Conservation (phyloP, 2,113 vertebrate genomes). For the Gila orcuttii region DNA sequence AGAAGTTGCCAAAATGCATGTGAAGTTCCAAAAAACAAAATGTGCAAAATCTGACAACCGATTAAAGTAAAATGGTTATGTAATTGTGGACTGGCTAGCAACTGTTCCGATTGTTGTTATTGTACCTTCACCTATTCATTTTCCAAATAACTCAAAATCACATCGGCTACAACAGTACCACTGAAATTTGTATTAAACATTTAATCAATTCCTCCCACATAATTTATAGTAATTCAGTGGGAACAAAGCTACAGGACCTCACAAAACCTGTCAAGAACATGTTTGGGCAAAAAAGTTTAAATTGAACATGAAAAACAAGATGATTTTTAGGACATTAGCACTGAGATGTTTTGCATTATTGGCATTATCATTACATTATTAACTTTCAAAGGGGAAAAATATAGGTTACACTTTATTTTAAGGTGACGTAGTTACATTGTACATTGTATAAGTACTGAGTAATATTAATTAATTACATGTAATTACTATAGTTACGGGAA, state of each 20-base stretch:
- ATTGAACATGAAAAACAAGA: not conserved
- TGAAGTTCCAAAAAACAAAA: conserved; percentile 11
- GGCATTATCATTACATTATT: not conserved
- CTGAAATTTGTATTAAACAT: not conserved
- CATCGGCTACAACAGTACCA: not conserved
- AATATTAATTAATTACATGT: too few relatives aligned
- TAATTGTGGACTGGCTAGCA: not conserved
- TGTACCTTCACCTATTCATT: not conserved
- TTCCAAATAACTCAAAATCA: not conserved
- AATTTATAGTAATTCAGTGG: not conserved
- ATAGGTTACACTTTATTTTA: too few relatives aligned
- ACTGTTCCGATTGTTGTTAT: not conserved
- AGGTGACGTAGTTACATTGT: too few relatives aligned
- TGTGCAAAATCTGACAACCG: not conserved
- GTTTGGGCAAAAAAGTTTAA: not conserved
- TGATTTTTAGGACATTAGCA: not conserved
- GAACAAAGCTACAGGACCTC: not conserved
- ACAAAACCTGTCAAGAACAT: conserved; percentile 5
- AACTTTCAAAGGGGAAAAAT: not conserved
- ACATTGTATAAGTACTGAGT: too few relatives aligned
- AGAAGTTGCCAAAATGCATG: not conserved
- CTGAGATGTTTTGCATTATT: not conserved
- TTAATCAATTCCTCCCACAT: not conserved
- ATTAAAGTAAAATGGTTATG: not conserved
- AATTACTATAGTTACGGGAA: too few relatives aligned